Evolutionary conservation across 2,797 vertebrate genomes (phyloP), one percentile per base, ranked within the genome.

Genomic region (Acrocephalus scirpaceus): DNA sequence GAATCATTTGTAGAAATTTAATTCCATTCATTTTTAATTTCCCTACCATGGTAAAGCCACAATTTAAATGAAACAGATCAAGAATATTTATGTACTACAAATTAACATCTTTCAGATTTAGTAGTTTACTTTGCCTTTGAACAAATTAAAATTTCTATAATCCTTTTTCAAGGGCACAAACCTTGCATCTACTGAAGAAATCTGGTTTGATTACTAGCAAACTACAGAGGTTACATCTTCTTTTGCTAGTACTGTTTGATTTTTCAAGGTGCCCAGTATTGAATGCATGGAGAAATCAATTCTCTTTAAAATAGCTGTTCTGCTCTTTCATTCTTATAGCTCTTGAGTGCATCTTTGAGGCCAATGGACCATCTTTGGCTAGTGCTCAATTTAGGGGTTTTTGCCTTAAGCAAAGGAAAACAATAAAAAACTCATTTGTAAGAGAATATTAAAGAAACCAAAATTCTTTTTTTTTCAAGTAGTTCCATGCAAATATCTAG

Each of bases 221-320:
- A 90, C 78, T 89, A 32, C 48, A 79, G 83, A 94, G 16, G 60
- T 81, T 95, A 67, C 86, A 86, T 73, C 85, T 95, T 86, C 61
- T 92, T 86, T 92, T 93, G 32, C 80, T 85, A 26, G 67, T 88
- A 57, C n/a, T 44, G 29, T 96, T 85, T 92, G 88, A 90, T 97
- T 96, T 95, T 66, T 93, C 83, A 93, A 77, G 42, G 78, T 94
- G 96, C 92, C 27, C 78, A 84, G 38, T 88, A 93, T 74, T 1
- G 14, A 85, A 95, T 71, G 56, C 82, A 58, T 23, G 23, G 15
- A 94, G 61, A 92, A 95, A 97, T 91, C 54, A 94, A 92, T 97
- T 96, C 25, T 90, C 9, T 95, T 95, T 94, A 84, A 95, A 90
- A 92, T 26, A 77, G 36, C 51, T 90, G 48, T 90, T 90, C 61